Evolutionary conservation across 2,797 vertebrate species (phyloP).

Genomic region (Clarias fuscus): DNA sequence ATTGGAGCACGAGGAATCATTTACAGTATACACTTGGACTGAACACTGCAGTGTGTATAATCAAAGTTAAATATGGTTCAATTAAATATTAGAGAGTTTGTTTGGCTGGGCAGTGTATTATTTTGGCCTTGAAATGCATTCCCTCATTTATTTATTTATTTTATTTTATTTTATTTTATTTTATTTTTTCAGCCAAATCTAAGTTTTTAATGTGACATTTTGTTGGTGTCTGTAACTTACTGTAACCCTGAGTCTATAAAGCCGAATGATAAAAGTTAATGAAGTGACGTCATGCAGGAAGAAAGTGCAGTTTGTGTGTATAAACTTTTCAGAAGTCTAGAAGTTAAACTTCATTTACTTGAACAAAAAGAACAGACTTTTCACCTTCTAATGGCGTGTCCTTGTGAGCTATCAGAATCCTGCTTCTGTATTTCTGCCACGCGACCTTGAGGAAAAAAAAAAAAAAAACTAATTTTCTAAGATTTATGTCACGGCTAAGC

Average conservation of each 20-base stretch:
- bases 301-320: background rate
- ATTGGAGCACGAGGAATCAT: no score
- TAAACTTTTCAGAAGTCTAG: background rate
- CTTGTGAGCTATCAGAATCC: background rate
- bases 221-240: background rate
- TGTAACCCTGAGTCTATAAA: background rate
- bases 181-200: background rate
- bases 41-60: no score
- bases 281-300: background rate
- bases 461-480: conserved; percentile 16
- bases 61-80: no score
- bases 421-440: background rate
- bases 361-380: background rate
- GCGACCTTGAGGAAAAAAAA: conserved; percentile 12
- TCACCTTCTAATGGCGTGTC: background rate
- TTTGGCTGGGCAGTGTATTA: background rate
- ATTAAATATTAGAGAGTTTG: no score
- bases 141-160: no score
- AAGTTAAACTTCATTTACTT: conserved; percentile 9
- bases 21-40: no score
- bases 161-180: no score
- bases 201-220: background rate
- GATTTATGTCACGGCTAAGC: conserved; percentile 18
- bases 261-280: background rate
- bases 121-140: background rate